Conservation (phyloP, 2,888 invertebrate species). For the Carterocephalus palaemon region DNA sequence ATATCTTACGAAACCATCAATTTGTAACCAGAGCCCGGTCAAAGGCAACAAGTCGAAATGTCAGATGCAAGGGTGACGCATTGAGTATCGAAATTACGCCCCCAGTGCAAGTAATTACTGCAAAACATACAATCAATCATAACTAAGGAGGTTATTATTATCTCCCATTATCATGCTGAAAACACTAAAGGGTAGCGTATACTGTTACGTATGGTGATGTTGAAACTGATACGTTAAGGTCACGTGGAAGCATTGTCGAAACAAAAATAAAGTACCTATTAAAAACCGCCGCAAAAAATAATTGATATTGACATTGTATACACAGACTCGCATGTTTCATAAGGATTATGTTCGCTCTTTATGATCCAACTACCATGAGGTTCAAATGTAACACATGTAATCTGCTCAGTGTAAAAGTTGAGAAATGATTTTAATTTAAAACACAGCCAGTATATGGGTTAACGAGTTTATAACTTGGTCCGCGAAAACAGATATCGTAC, state of each 20-base stretch:
- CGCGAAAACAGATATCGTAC: no score
- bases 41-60: constrained; percentile 29
- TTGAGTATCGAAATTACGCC: constrained; percentile 22
- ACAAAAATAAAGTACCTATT: constrained; percentile 18
- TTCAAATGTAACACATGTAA: no score
- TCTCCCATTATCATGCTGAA: constrained; percentile 35
- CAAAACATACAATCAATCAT: constrained; percentile 38
- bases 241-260: constrained; percentile 40
- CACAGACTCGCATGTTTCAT: constrained; percentile 41
- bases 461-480: constrained; percentile 49
- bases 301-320: constrained; percentile 30
- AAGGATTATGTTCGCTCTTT: constrained; percentile 38
- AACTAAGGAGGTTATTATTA: constrained; percentile 38
- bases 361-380: constrained; percentile 39
- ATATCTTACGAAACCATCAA: constrained; percentile 19
- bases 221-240: constrained; percentile 41
- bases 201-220: constrained; percentile 32
- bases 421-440: constrained; percentile 64
- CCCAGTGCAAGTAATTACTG: constrained; percentile 29
- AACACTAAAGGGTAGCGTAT: constrained; percentile 28
- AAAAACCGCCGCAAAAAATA: constrained; percentile 34
- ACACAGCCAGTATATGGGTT: constrained; percentile 64
- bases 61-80: constrained; percentile 30
- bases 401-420: constrained; percentile 55
- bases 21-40: constrained; percentile 23